phyloP scores from a whole-genome alignment of 2,797 vertebrate genomes.

The Cyclura pinguis region DNA sequence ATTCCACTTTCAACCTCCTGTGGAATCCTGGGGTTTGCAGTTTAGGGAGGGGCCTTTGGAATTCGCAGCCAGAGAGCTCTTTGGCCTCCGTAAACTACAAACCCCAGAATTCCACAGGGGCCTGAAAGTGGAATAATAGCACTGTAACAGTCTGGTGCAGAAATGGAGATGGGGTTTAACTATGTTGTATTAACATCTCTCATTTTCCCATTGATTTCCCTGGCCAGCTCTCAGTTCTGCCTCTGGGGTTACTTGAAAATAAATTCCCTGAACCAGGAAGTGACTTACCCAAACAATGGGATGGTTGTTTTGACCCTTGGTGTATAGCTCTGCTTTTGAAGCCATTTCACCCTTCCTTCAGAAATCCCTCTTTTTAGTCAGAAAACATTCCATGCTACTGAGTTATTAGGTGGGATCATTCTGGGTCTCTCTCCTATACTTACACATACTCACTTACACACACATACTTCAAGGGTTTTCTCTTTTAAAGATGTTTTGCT shows the following conservation, averaged over 20 bases:
- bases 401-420: neutral
- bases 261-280: neutral
- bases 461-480: neutral
- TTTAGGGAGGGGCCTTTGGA: too few relatives aligned
- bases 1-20: too few relatives aligned
- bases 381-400: neutral
- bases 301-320: neutral
- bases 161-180: too few relatives aligned
- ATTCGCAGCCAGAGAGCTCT: too few relatives aligned
- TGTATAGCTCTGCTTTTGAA: neutral
- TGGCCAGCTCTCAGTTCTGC: neutral
- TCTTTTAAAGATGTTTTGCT: neutral
- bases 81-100: too few relatives aligned
- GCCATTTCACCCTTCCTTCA: too few relatives aligned
- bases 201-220: neutral
- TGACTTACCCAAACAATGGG: neutral
- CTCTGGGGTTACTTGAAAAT: neutral
- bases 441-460: too few relatives aligned
- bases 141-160: too few relatives aligned
- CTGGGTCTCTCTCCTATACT: neutral
- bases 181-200: neutral
- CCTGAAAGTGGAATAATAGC: too few relatives aligned
- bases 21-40: too few relatives aligned
- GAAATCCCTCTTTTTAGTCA: neutral
- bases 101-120: too few relatives aligned